Evolutionary conservation across 1,140 invertebrate genomes (phyloP).

Genomic region (Tetramorium parvispinum): DNA sequence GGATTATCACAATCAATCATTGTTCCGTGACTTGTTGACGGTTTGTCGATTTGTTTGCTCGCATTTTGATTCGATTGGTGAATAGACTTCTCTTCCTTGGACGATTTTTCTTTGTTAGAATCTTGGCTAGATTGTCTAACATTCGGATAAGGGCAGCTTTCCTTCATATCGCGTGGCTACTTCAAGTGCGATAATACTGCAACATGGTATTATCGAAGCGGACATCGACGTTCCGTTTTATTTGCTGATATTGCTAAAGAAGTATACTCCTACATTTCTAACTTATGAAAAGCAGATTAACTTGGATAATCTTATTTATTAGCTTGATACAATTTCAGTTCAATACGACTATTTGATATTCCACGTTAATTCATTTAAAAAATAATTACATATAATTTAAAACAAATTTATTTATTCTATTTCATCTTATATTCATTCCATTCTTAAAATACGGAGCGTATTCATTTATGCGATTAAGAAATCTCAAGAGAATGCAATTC

Average conservation of each 20-base stretch:
- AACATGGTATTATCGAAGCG: slow-evolving; percentile 32
- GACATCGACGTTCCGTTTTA: neutral
- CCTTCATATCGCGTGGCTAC: neutral
- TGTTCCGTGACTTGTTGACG: neutral
- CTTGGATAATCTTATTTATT: neutral
- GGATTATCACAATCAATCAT: neutral
- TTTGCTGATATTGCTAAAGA: slow-evolving; percentile 11
- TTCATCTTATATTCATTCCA: neutral
- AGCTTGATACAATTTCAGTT: neutral
- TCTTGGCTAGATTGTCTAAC: neutral
- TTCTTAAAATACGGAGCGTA: neutral
- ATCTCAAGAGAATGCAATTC: neutral
- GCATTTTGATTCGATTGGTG: neutral
- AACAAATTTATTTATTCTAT: neutral
- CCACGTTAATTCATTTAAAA: neutral
- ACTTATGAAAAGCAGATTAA: slow-evolving; percentile 20
- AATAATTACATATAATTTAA: slow-evolving; percentile 1
- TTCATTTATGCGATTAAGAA: neutral
- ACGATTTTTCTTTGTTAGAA: neutral
- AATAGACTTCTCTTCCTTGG: too few species aligned
- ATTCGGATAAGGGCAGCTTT: neutral
- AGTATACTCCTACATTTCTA: neutral
- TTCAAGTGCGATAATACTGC: slow-evolving; percentile 33
- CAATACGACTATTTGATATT: neutral
- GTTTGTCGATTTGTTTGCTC: too few species aligned